Evolutionary conservation across 1,140 invertebrate species (phyloP), one percentile per base, ranked within the genome.

Genomic region (Coelopa frigida): DNA sequence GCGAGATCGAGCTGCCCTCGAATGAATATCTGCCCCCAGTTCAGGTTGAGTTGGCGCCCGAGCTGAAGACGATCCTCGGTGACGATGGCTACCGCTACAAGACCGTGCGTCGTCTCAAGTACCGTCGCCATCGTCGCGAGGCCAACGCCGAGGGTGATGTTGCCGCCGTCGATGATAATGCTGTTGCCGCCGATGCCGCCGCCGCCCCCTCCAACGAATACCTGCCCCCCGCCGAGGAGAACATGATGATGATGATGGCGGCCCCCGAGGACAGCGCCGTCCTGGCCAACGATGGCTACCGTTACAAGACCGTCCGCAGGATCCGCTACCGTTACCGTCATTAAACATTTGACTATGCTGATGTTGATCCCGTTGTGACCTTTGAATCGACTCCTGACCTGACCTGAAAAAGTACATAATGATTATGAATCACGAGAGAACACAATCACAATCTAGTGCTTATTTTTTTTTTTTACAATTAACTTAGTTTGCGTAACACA

Each of bases 261-360:
- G 58, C 50, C 33, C 44, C n/a, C 20, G 51, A 51, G 17, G 58
- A 62, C 48, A 59, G 52, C 22, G 60, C 59, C 21, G 62, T 62
- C 40, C 38, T 66, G 23, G 62, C 51, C 35, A 53, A 57, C 46
- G 62, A 66, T 49, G 62, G 62, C 11, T 66, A 66, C 42, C 62
- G 62, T 27, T 66, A 66, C 50, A 66, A 66, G 51, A 62, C 59
- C 31, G 58, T 66, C 18, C 62, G 61, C 33, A 50, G 62, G 38
- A 48, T 66, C 21, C 58, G 58, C 42, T 66, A 61, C 40, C 62
- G 62, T 50, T 50, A 57, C 38, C 62, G 59, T 20, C 58, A 66
- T 49, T 66, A 62, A 51, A 38, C n/a, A n/a, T n/a, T n/a, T n/a
- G n/a, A n/a, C n/a, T n/a, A n/a, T n/a, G n/a, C n/a, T n/a, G n/a